Percentiles rank a stretch among this genome's conserved stretches.
Evolutionary conservation across 1,140 invertebrate genomes (phyloP).

Genomic region (Microplitis mediator): DNA sequence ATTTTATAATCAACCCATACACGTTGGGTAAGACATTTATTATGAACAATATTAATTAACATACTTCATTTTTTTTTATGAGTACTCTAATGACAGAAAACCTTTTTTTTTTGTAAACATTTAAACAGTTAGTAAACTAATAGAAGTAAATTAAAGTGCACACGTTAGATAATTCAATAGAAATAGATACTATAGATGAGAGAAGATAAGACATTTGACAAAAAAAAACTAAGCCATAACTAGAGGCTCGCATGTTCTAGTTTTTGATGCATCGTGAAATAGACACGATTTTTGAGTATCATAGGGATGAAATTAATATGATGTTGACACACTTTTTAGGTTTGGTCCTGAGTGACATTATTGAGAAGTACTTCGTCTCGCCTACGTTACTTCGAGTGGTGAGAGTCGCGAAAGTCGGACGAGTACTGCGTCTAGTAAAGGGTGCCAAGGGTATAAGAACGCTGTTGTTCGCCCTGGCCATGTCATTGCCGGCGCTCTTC

Average conservation of each 20-base stretch:
- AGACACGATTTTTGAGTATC: not conserved
- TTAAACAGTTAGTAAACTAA: too few relatives aligned
- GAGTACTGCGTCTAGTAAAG: slow-evolving; percentile 95
- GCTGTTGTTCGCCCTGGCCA: slow-evolving; percentile 94
- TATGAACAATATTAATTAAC: not conserved
- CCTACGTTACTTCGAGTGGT: slow-evolving; percentile 96
- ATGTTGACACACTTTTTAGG: slow-evolving; percentile 65
- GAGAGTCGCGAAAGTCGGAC: slow-evolving; percentile 95
- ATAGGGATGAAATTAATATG: not conserved
- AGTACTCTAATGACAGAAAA: not conserved
- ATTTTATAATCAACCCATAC: not conserved
- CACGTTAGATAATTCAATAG: not conserved
- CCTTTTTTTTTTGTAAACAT: too few relatives aligned
- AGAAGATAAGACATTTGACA: slow-evolving; percentile 2
- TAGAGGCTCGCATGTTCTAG: slow-evolving; percentile 2
- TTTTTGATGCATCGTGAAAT: slow-evolving; percentile 11
- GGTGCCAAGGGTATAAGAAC: slow-evolving; percentile 97
- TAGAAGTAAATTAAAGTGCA: too few relatives aligned
- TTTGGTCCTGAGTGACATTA: slow-evolving; percentile 93
- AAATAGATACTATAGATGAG: not conserved
- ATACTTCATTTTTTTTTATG: not conserved
- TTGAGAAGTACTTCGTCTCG: slow-evolving; percentile 97
- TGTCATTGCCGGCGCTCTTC: slow-evolving; percentile 97
- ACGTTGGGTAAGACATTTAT: not conserved
- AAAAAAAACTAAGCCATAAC: slow-evolving; percentile 15